Conservation (phyloP, 92 coral and sea anemone genomes). For the Phenganax subtilis region DNA sequence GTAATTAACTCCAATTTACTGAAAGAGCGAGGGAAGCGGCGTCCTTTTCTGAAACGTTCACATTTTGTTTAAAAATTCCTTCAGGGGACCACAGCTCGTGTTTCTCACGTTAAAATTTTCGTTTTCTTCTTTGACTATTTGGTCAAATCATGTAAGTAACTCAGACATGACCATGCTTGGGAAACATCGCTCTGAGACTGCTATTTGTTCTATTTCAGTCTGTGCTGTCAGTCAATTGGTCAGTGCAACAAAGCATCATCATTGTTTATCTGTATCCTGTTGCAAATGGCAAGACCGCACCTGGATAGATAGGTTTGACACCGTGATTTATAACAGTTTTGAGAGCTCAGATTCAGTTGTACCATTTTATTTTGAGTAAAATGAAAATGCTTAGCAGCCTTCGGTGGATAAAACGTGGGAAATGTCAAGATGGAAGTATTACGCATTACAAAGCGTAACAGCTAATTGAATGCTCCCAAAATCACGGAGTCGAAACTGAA, state of each 20-base stretch:
- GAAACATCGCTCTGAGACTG: background rate
- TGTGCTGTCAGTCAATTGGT: background rate
- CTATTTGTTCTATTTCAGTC: conserved; percentile 10
- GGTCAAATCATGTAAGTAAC: background rate
- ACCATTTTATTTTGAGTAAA: no score
- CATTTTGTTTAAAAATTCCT: conserved; percentile 4
- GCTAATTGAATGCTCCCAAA: no score
- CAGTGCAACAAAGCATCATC: background rate
- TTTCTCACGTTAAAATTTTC: background rate
- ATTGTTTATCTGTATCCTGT: background rate
- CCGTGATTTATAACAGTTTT: no score
- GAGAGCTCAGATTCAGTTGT: no score
- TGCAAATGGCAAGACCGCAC: background rate
- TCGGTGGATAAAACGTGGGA: no score
- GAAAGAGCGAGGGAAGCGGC: conserved; percentile 14
- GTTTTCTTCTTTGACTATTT: background rate
- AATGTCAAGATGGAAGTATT: no score
- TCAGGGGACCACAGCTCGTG: background rate
- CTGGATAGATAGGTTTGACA: background rate
- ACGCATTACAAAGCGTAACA: no score
- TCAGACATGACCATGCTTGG: background rate
- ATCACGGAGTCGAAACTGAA: no score
- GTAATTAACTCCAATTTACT: conserved; percentile 3
- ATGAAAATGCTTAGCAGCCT: no score
- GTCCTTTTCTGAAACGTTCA: background rate